phyloP scores from a whole-genome alignment of 2,797 vertebrate species.

The Gambelia wislizenii region DNA sequence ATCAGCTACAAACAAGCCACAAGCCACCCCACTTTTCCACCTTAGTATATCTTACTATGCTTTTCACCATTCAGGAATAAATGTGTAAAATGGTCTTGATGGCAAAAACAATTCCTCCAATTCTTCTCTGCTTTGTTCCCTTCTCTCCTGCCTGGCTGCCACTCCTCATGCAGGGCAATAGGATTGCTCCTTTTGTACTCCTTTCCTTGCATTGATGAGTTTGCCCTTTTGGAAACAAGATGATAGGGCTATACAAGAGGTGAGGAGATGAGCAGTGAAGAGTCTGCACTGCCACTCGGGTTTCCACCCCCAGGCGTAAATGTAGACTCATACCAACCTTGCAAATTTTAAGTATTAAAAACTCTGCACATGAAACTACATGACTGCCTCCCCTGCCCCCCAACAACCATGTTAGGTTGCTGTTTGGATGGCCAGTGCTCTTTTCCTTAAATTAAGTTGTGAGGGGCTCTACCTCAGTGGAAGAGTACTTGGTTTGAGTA shows the following conservation, averaged over 20 bases:
- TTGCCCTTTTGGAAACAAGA: neutral
- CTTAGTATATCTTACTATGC: neutral
- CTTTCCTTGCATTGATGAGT: neutral
- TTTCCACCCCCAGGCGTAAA: neutral
- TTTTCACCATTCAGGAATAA: constrained; percentile 29
- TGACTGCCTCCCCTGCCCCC: neutral
- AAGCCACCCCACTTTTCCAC: too few relatives aligned
- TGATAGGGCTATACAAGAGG: neutral
- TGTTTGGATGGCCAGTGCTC: neutral
- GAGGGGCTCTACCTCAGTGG: too few relatives aligned
- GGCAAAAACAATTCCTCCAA: constrained; percentile 19
- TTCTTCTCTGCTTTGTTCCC: constrained; percentile 22
- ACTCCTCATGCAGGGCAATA: neutral
- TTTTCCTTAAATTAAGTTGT: neutral
- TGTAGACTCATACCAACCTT: neutral
- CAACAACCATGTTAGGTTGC: too few relatives aligned
- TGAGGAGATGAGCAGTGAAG: neutral
- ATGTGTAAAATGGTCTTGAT: constrained; percentile 12
- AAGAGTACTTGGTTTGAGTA: neutral
- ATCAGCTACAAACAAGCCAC: neutral
- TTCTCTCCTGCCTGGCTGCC: neutral
- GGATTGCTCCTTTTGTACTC: neutral
- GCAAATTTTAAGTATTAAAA: neutral
- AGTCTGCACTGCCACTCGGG: neutral
- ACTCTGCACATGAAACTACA: too few relatives aligned